Evolutionary conservation across 2,113 vertebrate species (phyloP).

Genomic region (Castor canadensis): DNA sequence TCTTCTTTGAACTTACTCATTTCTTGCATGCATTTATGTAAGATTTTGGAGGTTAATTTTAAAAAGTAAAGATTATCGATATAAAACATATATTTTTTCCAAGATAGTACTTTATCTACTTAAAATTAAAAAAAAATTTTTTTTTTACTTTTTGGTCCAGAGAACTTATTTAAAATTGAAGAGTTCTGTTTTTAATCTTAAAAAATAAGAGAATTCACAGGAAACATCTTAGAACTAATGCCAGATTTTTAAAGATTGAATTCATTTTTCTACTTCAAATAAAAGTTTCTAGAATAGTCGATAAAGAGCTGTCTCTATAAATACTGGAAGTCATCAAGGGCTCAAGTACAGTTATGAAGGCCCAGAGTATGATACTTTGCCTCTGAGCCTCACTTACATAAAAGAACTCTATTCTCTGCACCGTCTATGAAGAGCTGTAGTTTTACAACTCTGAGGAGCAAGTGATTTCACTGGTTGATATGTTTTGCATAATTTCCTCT

Average conservation of each 20-base stretch:
- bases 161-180: conserved; percentile 22
- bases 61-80: not conserved
- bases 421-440: not conserved
- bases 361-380: not conserved
- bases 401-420: conserved; percentile 13
- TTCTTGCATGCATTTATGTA: not conserved
- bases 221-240: not conserved
- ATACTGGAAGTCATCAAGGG: not conserved
- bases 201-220: conserved; percentile 39
- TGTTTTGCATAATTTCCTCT: conserved; percentile 13
- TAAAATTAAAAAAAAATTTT: not conserved
- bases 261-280: conserved; percentile 16
- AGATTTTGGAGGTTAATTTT: not conserved
- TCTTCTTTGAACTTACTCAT: not conserved
- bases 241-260: not conserved
- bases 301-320: not conserved
- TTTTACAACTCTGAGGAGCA: not conserved
- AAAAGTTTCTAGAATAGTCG: not conserved
- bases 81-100: not conserved
- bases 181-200: not conserved
- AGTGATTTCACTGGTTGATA: not conserved
- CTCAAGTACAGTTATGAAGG: too few relatives aligned
- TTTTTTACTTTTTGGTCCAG: not conserved
- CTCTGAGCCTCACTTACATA: not conserved
- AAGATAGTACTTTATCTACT: conserved; percentile 8